Conservation (phyloP, 2,113 vertebrate genomes). For the Choloepus hoffmanni region DNA sequence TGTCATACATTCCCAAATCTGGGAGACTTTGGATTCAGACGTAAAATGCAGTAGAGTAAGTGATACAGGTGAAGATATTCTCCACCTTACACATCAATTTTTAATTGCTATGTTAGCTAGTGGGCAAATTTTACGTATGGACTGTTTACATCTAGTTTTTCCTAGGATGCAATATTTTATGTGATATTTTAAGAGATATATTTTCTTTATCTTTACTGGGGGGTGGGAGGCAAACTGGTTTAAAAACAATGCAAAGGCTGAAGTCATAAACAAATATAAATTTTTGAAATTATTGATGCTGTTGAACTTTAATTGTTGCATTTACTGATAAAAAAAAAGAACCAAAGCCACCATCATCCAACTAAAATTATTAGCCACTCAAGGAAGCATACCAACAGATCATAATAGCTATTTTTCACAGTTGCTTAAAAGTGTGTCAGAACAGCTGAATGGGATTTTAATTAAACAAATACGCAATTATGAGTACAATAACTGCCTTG, state of each 20-base stretch:
- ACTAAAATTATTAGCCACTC: slow-evolving; percentile 57
- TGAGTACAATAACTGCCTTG: slow-evolving; percentile 18
- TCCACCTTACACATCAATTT: no score
- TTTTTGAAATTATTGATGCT: background rate
- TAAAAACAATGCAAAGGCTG: slow-evolving; percentile 41
- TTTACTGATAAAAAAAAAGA: background rate
- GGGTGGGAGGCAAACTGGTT: background rate
- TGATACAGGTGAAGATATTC: background rate
- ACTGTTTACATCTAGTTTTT: background rate
- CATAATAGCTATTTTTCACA: slow-evolving; percentile 60
- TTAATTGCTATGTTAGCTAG: background rate
- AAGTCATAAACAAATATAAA: slow-evolving; percentile 3
- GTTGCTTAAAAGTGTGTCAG: slow-evolving; percentile 47
- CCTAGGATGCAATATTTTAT: background rate
- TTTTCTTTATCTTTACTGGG: background rate
- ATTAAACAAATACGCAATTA: slow-evolving; percentile 60
- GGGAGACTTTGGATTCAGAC: background rate
- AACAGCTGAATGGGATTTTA: slow-evolving; percentile 6
- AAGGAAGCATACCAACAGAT: slow-evolving; percentile 37
- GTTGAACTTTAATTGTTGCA: background rate
- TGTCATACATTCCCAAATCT: no score
- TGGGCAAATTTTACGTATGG: background rate
- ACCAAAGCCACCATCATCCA: slow-evolving; percentile 32
- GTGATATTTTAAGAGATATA: background rate
- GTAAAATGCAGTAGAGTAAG: rapidly evolving